Evolutionary conservation across 2,888 invertebrate species (phyloP).

Genomic region (Imbricaverruca yamaguchii): DNA sequence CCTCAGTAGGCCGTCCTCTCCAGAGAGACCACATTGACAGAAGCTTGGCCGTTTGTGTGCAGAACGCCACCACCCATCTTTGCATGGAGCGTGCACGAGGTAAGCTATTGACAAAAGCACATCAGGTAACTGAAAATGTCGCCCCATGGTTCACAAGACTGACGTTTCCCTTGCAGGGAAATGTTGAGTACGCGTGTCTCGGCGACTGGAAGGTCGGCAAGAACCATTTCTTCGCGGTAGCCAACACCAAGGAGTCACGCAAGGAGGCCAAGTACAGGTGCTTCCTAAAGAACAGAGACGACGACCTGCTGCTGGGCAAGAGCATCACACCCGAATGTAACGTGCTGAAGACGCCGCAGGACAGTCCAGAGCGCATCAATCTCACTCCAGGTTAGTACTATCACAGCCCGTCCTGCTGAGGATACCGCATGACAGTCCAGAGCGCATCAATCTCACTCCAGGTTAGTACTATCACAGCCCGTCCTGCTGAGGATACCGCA

Average conservation of each 20-base stretch:
- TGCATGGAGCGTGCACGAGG: no score
- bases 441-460: constrained; percentile 74
- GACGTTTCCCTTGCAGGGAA: constrained; percentile 39
- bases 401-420: constrained; percentile 58
- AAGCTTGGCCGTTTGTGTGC: no score
- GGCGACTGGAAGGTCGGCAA: constrained; percentile 94
- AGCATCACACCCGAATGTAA: constrained; percentile 92
- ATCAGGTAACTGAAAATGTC: no score
- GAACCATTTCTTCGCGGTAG: constrained; percentile 95
- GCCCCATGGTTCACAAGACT: no score
- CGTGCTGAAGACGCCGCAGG: constrained; percentile 83
- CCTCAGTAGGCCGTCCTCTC: no score
- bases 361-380: constrained; percentile 80
- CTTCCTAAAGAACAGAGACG: constrained; percentile 87
- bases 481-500: constrained; percentile 72
- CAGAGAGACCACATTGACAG: no score
- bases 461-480: constrained; percentile 56
- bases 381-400: constrained; percentile 63
- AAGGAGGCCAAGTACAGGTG: constrained; percentile 92
- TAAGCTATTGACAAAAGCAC: no score
- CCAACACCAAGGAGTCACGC: constrained; percentile 89
- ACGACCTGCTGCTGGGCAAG: constrained; percentile 82
- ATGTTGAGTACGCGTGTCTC: constrained; percentile 83
- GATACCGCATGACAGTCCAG: constrained; percentile 87
- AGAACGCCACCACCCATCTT: no score